A percentile compares a stretch with the other conserved stretches of the same genome.
phyloP scores from a whole-genome alignment of 2,113 vertebrate species.

The Raphicerus campestris region DNA sequence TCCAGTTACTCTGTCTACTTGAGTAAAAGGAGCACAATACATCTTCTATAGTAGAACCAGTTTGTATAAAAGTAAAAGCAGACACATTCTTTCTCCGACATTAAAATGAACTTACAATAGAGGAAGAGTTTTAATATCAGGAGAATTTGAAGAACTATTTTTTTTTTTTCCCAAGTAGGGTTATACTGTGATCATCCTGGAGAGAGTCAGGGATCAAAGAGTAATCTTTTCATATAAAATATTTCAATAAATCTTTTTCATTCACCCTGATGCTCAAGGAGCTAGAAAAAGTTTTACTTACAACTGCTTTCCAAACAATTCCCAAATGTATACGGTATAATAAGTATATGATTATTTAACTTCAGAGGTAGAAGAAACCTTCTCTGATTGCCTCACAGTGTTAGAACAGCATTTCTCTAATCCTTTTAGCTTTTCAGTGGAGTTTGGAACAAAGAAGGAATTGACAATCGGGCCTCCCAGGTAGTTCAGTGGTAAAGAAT shows the following conservation, averaged over 20 bases:
- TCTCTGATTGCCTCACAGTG: background rate
- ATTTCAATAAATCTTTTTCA: background rate
- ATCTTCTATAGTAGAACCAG: background rate
- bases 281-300: background rate
- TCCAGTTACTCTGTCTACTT: slow-evolving; percentile 4
- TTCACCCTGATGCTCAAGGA: background rate
- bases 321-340: background rate
- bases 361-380: background rate
- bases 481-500: background rate
- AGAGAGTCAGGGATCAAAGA: background rate
- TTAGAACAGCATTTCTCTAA: background rate
- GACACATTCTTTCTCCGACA: background rate
- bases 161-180: background rate
- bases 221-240: background rate
- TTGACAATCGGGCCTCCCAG: background rate
- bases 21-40: background rate
- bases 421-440: background rate
- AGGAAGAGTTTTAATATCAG: background rate
- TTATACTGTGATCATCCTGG: background rate
- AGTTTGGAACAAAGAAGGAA: background rate
- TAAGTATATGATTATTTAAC: background rate
- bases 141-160: background rate
- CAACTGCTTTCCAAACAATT: background rate
- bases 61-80: background rate
- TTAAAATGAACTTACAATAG: background rate